These are phyloP conservation scores for Ornithoptera alexandrae DNA, from an alignment of 2,888 invertebrate species.

Conservation along the genomic window DNA sequence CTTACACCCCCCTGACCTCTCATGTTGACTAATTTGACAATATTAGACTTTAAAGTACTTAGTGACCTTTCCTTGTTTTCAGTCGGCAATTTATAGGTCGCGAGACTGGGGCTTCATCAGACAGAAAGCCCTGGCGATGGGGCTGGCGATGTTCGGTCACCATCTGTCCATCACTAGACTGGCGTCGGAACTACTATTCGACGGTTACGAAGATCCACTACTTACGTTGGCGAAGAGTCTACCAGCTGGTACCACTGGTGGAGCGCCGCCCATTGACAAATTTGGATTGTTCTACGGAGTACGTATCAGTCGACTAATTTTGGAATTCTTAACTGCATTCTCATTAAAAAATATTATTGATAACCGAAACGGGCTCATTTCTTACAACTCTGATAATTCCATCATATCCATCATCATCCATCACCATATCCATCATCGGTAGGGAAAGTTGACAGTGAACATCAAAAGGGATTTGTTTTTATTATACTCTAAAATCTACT, in stretches of 20 bases:
- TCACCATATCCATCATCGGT: no score
- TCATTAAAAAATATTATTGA: no score
- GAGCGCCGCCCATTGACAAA: slow-evolving; percentile 84
- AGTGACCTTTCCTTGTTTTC: slow-evolving; percentile 38
- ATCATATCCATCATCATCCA: no score
- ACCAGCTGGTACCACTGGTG: slow-evolving; percentile 77
- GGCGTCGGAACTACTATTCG: slow-evolving; percentile 86
- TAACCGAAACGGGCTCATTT: no score
- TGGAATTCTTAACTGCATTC: no score
- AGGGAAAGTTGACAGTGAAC: no score
- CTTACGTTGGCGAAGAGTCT: slow-evolving; percentile 83
- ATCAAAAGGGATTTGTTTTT: no score
- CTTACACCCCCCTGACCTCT: no score
- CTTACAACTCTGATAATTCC: no score
- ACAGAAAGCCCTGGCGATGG: slow-evolving; percentile 81
- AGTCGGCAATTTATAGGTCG: slow-evolving; percentile 81
- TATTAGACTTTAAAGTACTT: no score
- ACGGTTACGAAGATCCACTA: slow-evolving; percentile 88
- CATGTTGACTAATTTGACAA: no score
- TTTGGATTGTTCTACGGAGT: slow-evolving; percentile 92
- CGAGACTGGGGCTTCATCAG: slow-evolving; percentile 80
- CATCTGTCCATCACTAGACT: slow-evolving; percentile 81
- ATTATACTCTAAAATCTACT: no score
- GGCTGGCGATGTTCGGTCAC: slow-evolving; percentile 78
- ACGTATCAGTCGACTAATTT: background rate